A percentile compares a stretch with the other conserved stretches of the same genome.
Evolutionary conservation across 2,888 invertebrate genomes (phyloP).

Genomic region (Neoitamus cyanurus): DNA sequence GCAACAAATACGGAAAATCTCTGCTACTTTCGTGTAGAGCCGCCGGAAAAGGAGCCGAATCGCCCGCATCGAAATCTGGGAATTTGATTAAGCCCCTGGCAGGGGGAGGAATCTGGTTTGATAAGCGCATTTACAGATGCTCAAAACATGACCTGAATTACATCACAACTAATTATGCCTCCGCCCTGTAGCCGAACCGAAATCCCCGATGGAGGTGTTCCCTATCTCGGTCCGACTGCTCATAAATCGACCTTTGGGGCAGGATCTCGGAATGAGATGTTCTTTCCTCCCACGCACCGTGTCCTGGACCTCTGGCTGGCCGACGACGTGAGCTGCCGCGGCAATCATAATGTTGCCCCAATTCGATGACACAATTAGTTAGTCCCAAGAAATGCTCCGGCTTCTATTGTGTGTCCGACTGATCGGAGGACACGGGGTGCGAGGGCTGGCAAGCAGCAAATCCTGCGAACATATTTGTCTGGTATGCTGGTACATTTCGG

Average conservation of each 20-base stretch:
- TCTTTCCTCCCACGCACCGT: slow-evolving; percentile 1
- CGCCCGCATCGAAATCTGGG: background rate
- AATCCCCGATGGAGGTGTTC: background rate
- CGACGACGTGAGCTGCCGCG: slow-evolving; percentile 29
- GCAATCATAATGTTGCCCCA: slow-evolving; percentile 45
- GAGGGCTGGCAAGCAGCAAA: background rate
- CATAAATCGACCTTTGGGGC: slow-evolving; percentile 34
- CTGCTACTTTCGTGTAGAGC: background rate
- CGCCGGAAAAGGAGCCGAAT: background rate
- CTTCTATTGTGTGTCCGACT: slow-evolving; percentile 22
- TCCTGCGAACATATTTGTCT: background rate
- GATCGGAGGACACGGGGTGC: background rate
- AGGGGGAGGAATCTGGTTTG: background rate
- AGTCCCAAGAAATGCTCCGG: slow-evolving; percentile 26
- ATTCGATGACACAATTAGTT: slow-evolving; percentile 45
- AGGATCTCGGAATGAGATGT: background rate
- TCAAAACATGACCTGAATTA: slow-evolving; percentile 22
- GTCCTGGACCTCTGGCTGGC: background rate
- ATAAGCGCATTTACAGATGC: background rate
- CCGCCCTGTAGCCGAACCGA: background rate
- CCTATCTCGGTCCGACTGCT: background rate
- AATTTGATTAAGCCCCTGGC: background rate
- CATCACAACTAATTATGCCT: slow-evolving; percentile 24
- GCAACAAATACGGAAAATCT: background rate
- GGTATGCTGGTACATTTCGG: background rate